Base-by-base conservation (phyloP, 2,797 vertebrate species). In the Leuciscus waleckii region DNA sequence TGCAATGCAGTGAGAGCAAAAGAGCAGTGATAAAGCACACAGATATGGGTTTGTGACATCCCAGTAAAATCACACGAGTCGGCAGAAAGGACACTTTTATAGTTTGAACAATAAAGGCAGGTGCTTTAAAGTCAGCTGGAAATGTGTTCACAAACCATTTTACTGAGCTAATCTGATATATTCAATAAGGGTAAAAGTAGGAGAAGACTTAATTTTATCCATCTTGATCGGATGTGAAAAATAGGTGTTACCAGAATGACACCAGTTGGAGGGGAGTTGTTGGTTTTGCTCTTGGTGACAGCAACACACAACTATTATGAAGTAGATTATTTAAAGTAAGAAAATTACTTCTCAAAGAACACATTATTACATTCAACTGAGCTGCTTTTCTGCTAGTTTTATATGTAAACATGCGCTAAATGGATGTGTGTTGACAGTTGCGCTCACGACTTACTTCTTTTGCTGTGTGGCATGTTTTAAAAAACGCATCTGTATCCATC, bases 11-110 rank as follows among this genome's bases (percentile, higher is more conserved):
- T 43, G 56, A 29, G 29, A 46, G 73, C 17, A 83, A 83, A 81
- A 83, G 49, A 85, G 32, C 32, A 56, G 65, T 78, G 71, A 76
- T 63, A 83, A 68, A 61, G 73, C 35, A 70, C 80, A 86, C 73
- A 84, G 46, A 69, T 75, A 39, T 51, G 83, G 35, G 7, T 70
- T 76, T 69, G 26, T 58, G 83, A 67, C 46, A 39, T 79, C 56
- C 75, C 58, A n/a, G 73, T 29, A 68, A 81, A 73, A 81, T 81
- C 29, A 51, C 69, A 74, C 11, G 46, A 26, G 35, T 63, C 46
- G 11, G 67, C 51, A 82, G 39, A 79, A 79, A 79, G 26, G 17
- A 73, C 46, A 58, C 21, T 49, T 69, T 86, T 51, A 67, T 75
- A 58, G 71, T 29, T n/a, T 46, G 35, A 69, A 21, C 26, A 73